Percentiles rank a stretch among this genome's conserved stretches.
These are phyloP conservation scores for Lepidurus couesii DNA, from an alignment of 1,140 invertebrate species.

Conservation along the genomic window DNA sequence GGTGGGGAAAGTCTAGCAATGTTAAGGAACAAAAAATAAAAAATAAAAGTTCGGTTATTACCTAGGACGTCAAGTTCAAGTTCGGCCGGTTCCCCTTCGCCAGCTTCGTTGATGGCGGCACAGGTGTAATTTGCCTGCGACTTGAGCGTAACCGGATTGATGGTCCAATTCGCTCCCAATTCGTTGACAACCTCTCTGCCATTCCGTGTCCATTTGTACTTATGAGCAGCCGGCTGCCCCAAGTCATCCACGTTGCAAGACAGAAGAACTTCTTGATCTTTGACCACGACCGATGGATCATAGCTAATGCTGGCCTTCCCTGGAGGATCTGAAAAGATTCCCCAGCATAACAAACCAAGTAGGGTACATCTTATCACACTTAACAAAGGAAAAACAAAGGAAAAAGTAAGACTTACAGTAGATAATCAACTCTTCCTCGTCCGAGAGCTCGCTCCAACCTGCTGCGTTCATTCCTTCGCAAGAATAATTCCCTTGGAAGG, in stretches of 20 bases:
- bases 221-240: slow-evolving; percentile 65
- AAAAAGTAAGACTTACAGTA: slow-evolving; percentile 59
- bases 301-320: slow-evolving; percentile 63
- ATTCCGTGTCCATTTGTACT: slow-evolving; percentile 72
- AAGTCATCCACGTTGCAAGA: slow-evolving; percentile 73
- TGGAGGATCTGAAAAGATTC: slow-evolving; percentile 57
- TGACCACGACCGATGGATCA: slow-evolving; percentile 66
- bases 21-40: background rate
- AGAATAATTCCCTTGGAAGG: slow-evolving; percentile 86
- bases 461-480: slow-evolving; percentile 79
- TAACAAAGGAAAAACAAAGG: background rate
- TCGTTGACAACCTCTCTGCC: slow-evolving; percentile 63
- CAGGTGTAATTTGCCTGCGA: slow-evolving; percentile 81
- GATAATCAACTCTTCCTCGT: slow-evolving; percentile 64
- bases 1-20: background rate
- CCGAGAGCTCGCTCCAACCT: slow-evolving; percentile 71
- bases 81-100: slow-evolving; percentile 64
- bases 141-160: slow-evolving; percentile 71
- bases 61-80: slow-evolving; percentile 70
- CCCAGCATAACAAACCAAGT: slow-evolving; percentile 25
- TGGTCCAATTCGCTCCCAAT: slow-evolving; percentile 64
- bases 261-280: slow-evolving; percentile 67
- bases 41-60: slow-evolving; percentile 44
- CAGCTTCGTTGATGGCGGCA: slow-evolving; percentile 71
- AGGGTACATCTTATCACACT: background rate